A percentile compares a stretch with the other conserved stretches of the same genome.
These are phyloP conservation scores for Tylochromis polylepis DNA, from an alignment of 2,113 vertebrate species.

Conservation along the genomic window DNA sequence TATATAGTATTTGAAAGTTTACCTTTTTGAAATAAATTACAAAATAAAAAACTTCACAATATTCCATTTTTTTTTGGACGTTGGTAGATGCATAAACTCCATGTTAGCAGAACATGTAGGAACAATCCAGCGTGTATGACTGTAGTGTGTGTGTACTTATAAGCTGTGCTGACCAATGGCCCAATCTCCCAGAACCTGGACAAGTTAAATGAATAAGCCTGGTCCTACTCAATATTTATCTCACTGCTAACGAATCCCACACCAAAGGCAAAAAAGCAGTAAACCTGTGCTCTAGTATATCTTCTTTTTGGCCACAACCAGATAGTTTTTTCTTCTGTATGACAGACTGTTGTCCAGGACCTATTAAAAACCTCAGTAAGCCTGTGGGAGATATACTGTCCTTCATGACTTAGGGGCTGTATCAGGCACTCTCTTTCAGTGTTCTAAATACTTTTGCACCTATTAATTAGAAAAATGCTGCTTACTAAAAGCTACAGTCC, in stretches of 20 bases:
- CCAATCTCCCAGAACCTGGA: neutral
- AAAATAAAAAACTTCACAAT: neutral
- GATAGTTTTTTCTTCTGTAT: neutral
- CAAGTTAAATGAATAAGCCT: neutral
- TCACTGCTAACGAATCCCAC: neutral
- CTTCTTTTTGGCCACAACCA: neutral
- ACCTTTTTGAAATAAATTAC: neutral
- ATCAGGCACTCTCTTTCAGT: neutral
- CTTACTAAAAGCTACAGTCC: neutral
- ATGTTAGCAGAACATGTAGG: neutral
- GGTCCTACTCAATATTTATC: neutral
- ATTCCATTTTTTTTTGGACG: neutral
- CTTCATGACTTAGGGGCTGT: neutral
- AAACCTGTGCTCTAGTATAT: neutral
- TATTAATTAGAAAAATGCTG: neutral
- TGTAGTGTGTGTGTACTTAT: neutral
- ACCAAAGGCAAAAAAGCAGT: neutral
- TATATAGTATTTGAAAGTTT: neutral
- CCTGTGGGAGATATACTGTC: neutral
- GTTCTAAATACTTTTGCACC: neutral
- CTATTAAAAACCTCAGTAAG: neutral
- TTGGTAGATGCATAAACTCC: neutral
- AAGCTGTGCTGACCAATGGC: neutral
- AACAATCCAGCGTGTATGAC: neutral
- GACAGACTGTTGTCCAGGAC: neutral